Evolutionary conservation across 1,140 invertebrate genomes (phyloP).

Genomic region (Panagrolaimus sp.): DNA sequence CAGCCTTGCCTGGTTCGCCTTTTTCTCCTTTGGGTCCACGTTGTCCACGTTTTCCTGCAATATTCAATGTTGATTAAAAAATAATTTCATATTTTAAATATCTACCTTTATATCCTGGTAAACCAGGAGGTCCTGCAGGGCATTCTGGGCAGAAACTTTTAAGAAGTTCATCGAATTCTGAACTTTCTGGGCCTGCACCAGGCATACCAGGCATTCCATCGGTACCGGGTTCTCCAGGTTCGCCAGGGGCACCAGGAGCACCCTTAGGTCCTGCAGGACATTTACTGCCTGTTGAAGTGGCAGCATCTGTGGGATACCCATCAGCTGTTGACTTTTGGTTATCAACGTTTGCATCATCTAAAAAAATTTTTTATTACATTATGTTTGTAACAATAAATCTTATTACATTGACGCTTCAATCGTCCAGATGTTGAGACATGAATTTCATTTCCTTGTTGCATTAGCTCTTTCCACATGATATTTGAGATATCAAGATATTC

Average conservation of each 20-base stretch:
- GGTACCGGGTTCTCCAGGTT: neutral
- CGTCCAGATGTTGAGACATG: conserved; percentile 3
- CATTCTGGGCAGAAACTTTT: conserved; percentile 13
- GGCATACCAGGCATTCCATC: conserved; percentile 4
- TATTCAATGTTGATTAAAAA: too few relatives aligned
- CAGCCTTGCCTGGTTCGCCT: conserved; percentile 23
- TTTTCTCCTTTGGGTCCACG: conserved; percentile 40
- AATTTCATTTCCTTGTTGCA: conserved; percentile 30
- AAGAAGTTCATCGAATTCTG: neutral
- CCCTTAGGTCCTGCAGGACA: conserved; percentile 1
- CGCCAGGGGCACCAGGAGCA: neutral
- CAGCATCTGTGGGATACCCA: neutral
- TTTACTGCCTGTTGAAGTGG: neutral
- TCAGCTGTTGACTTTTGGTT: neutral
- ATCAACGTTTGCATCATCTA: neutral
- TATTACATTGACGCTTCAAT: conserved; percentile 29
- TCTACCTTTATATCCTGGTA: conserved; percentile 43
- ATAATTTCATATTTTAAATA: too few relatives aligned
- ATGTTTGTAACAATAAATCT: conserved; percentile 5
- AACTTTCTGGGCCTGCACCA: neutral
- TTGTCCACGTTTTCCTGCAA: conserved; percentile 28
- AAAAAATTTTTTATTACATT: neutral
- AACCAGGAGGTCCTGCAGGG: conserved; percentile 36
- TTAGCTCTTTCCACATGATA: conserved; percentile 40
- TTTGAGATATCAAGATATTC: conserved; percentile 37